These are phyloP conservation scores for Pyrgus malvae DNA, from an alignment of 2,888 invertebrate genomes.

Conservation along the genomic window DNA sequence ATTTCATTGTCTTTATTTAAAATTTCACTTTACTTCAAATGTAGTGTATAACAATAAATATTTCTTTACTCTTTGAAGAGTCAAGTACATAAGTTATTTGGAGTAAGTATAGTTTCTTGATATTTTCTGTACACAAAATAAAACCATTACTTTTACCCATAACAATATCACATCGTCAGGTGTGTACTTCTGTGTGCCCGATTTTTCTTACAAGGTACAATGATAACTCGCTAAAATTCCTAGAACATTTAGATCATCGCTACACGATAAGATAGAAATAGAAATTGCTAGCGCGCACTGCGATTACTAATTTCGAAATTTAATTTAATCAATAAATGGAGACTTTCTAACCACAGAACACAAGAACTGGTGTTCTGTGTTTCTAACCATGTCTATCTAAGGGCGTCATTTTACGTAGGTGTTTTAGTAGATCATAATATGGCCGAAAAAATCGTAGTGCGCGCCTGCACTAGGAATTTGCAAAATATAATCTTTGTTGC, in stretches of 20 bases:
- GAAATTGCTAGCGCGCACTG: constrained; percentile 4
- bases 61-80: constrained; percentile 66
- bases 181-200: constrained; percentile 73
- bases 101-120: constrained; percentile 55
- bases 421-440: too few species aligned
- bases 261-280: constrained; percentile 29
- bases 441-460: background rate
- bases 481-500: constrained; percentile 34
- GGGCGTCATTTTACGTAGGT: background rate
- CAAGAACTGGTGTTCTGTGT: background rate
- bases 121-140: constrained; percentile 75
- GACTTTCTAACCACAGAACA: too few species aligned
- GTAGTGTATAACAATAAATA: constrained; percentile 79
- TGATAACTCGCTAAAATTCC: constrained; percentile 35
- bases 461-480: constrained; percentile 2
- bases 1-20: constrained; percentile 69
- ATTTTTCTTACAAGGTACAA: constrained; percentile 54
- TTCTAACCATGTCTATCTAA: background rate
- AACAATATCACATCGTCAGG: constrained; percentile 77
- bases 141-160: constrained; percentile 69
- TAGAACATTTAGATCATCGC: constrained; percentile 25
- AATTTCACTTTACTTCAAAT: constrained; percentile 65
- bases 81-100: constrained; percentile 61
- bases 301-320: background rate
- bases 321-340: too few species aligned